Conservation (phyloP, 64 coral and sea anemone genomes). For the Astreopora myriophthalma region DNA sequence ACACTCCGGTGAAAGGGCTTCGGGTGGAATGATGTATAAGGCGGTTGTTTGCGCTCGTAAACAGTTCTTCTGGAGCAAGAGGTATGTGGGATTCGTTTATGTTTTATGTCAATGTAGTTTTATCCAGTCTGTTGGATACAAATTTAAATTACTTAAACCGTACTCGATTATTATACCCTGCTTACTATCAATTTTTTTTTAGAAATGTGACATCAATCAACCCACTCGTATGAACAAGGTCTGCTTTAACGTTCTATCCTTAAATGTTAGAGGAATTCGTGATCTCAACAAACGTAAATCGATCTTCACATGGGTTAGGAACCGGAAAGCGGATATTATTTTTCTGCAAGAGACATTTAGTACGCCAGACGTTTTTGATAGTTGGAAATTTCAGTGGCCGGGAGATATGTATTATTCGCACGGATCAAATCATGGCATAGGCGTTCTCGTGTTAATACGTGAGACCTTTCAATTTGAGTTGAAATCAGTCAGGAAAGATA, state of each 20-base stretch:
- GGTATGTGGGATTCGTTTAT: background rate
- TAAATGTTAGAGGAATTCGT: conserved; percentile 65
- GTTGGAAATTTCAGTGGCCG: conserved; percentile 34
- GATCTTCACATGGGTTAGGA: conserved; percentile 54
- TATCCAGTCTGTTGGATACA: background rate
- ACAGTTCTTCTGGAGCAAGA: too few species aligned
- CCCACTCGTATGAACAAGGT: background rate
- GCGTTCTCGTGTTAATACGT: conserved; percentile 7
- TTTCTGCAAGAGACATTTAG: conserved; percentile 5
- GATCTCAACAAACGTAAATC: conserved; percentile 33
- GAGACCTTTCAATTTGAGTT: conserved; percentile 23
- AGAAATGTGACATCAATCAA: background rate
- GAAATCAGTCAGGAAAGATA: conserved; percentile 11
- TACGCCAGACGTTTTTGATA: conserved; percentile 10
- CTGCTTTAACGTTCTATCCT: conserved; percentile 43
- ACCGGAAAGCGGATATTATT: conserved; percentile 1
- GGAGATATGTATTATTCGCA: conserved; percentile 41
- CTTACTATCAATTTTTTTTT: background rate
- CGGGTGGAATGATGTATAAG: background rate
- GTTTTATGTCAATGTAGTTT: background rate
- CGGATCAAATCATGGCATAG: conserved; percentile 31
- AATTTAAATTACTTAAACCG: background rate
- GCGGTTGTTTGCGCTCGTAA: background rate
- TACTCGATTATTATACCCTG: background rate
- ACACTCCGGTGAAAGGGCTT: background rate